Conservation (phyloP, 2,797 vertebrate genomes). For the Mormyrus proboscirostris region DNA sequence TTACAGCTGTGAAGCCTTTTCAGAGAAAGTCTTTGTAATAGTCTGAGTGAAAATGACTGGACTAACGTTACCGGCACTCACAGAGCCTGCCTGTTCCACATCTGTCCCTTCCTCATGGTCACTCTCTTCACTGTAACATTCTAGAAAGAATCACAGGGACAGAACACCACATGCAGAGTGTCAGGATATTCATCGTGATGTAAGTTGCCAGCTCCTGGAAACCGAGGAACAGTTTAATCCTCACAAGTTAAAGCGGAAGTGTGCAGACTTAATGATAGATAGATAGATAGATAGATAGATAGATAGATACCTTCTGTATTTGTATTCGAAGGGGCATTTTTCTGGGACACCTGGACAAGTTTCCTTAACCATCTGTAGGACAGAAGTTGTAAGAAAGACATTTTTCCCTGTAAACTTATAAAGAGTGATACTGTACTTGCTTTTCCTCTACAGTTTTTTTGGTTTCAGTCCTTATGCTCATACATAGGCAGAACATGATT, state of each 20-base stretch:
- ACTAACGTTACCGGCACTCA: conserved; percentile 33
- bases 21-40: not conserved
- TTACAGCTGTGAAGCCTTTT: not conserved
- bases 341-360: conserved; percentile 78
- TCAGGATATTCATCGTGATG: not conserved
- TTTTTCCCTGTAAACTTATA: not conserved
- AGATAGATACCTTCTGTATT: conserved; percentile 48
- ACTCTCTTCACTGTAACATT: conserved; percentile 91
- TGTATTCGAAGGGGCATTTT: conserved; percentile 60
- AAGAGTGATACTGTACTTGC: not conserved
- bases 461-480: not conserved
- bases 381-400: not conserved
- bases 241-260: not conserved
- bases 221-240: not conserved
- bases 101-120: conserved; percentile 84
- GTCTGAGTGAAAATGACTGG: not conserved
- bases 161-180: not conserved
- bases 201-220: not conserved
- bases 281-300: not conserved
- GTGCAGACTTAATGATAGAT: not conserved
- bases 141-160: conserved; percentile 47
- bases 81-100: conserved; percentile 51
- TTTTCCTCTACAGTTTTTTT: not conserved
- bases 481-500: not conserved
- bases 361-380: conserved; percentile 84